A percentile compares a stretch with the other conserved stretches of the same genome.
Conservation (phyloP, 1,140 invertebrate genomes). For the Eurosta solidaginis region DNA sequence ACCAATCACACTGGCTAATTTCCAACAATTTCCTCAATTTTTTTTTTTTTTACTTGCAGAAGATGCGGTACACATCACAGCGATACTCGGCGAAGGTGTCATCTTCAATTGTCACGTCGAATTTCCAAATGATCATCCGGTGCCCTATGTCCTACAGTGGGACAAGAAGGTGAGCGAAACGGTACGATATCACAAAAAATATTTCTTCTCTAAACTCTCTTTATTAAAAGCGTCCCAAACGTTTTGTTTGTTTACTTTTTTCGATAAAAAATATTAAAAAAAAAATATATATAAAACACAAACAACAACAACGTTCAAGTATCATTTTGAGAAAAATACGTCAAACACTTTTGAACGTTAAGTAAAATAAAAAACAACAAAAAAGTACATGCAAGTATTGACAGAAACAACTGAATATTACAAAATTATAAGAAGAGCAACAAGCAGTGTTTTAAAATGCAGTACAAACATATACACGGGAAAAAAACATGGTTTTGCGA, state of each 20-base stretch:
- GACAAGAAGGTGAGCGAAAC: slow-evolving; percentile 96
- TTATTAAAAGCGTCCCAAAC: slow-evolving; percentile 48
- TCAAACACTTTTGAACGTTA: neutral
- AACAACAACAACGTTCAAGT: slow-evolving; percentile 27
- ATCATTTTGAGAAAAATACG: slow-evolving; percentile 13
- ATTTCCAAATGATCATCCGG: slow-evolving; percentile 90
- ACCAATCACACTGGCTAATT: neutral
- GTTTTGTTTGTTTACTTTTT: slow-evolving; percentile 35
- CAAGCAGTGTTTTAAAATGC: no score
- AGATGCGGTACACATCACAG: slow-evolving; percentile 93
- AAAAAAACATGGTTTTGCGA: no score
- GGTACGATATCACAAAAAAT: slow-evolving; percentile 73
- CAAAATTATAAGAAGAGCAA: no score
- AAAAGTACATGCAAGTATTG: neutral
- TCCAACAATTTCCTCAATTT: neutral
- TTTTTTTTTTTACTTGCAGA: slow-evolving; percentile 62
- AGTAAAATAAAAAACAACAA: neutral
- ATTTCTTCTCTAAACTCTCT: slow-evolving; percentile 71
- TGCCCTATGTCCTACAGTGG: slow-evolving; percentile 97
- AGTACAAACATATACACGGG: no score
- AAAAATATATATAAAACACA: slow-evolving; percentile 21
- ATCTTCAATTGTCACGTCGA: slow-evolving; percentile 96
- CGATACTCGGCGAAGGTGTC: slow-evolving; percentile 92
- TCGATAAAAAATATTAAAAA: slow-evolving; percentile 28
- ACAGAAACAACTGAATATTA: neutral